phyloP scores from a whole-genome alignment of 2,888 invertebrate species.

The Lomographa bimaculata region DNA sequence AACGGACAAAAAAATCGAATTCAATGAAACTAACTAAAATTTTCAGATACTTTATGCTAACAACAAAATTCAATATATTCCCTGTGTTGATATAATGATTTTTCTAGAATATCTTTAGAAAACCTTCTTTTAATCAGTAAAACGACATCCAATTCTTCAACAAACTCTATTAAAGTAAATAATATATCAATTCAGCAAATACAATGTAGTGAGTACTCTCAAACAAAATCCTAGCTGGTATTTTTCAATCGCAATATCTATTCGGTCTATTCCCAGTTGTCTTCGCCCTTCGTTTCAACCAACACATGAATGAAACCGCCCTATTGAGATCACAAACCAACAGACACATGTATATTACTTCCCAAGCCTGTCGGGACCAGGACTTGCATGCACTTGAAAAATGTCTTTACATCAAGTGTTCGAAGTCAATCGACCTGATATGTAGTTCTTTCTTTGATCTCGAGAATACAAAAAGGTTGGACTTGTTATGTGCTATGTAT shows the following conservation, averaged over 20 bases:
- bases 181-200: too few relatives aligned
- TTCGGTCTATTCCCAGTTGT: constrained; percentile 19
- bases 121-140: too few relatives aligned
- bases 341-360: constrained; percentile 64
- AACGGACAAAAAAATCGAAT: too few relatives aligned
- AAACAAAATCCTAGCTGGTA: constrained; percentile 22
- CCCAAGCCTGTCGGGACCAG: constrained; percentile 44
- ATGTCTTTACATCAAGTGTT: constrained; percentile 28
- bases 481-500: too few relatives aligned
- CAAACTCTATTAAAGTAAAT: too few relatives aligned
- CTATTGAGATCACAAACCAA: constrained; percentile 49
- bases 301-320: constrained; percentile 43
- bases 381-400: constrained; percentile 28
- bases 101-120: too few relatives aligned
- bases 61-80: too few relatives aligned
- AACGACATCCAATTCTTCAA: too few relatives aligned
- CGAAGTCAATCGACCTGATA: constrained; percentile 19
- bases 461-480: too few relatives aligned
- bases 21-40: too few relatives aligned
- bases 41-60: too few relatives aligned
- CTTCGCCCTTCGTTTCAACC: constrained; percentile 25
- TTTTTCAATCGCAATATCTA: constrained; percentile 31
- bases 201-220: constrained; percentile 4
- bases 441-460: constrained; percentile 6
- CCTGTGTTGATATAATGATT: too few relatives aligned